Percentiles rank a stretch among this genome's conserved stretches.
phyloP scores from a whole-genome alignment of 2,113 vertebrate species.

The Callochromis pleurospilus region DNA sequence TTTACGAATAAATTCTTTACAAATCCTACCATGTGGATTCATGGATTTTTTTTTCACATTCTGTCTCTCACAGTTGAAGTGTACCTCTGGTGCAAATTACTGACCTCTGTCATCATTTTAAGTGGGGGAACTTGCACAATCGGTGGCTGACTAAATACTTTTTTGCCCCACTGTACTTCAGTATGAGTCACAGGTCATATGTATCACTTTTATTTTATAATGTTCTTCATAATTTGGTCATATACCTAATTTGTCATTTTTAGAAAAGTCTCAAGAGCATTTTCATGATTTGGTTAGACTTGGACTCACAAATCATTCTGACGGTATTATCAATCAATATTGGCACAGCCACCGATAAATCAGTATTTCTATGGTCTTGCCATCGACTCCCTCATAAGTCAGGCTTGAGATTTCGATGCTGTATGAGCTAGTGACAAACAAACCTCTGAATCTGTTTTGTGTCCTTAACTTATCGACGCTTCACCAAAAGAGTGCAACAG shows the following conservation, averaged over 20 bases:
- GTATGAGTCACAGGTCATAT: not conserved
- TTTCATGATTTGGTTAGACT: not conserved
- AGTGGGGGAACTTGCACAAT: no score
- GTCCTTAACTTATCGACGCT: not conserved
- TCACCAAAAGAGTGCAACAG: not conserved
- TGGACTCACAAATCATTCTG: not conserved
- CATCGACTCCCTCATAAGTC: rapidly evolving
- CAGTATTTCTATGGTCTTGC: not conserved
- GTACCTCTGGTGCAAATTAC: no score
- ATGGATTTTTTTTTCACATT: no score
- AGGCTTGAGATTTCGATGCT: not conserved
- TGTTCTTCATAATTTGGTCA: not conserved
- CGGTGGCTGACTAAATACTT: no score
- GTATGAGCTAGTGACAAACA: not conserved
- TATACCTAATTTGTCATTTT: not conserved
- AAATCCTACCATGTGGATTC: no score
- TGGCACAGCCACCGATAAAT: rapidly evolving
- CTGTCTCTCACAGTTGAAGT: no score
- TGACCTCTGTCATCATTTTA: no score
- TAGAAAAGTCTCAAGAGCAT: not conserved
- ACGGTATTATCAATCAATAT: not conserved
- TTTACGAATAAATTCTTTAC: no score
- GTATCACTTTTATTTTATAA: not conserved
- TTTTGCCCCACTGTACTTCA: not conserved
- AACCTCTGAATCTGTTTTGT: not conserved